These are phyloP conservation scores for Sycophila texana DNA, from an alignment of 2,888 invertebrate genomes.

Conservation along the genomic window DNA sequence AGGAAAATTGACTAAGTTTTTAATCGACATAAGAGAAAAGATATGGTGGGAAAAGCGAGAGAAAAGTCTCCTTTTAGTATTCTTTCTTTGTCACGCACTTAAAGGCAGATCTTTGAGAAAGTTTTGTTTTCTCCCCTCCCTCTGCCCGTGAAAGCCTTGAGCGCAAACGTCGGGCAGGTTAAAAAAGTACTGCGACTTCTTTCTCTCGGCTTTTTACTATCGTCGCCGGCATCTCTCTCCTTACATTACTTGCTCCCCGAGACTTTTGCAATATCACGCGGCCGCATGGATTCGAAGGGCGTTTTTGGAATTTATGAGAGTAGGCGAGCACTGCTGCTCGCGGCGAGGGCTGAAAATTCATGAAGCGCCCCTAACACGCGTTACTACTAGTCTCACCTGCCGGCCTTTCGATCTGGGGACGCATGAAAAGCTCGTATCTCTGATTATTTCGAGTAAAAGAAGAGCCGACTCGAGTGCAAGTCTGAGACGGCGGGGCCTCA, in stretches of 20 bases:
- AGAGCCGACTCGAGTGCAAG: too few species aligned
- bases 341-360: conserved; percentile 29
- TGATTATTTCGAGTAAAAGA: background rate
- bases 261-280: conserved; percentile 43
- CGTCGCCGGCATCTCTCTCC: background rate
- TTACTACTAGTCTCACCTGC: background rate
- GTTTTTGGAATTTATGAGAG: conserved; percentile 35
- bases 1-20: conserved; percentile 31
- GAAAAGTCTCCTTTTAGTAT: conserved; percentile 28
- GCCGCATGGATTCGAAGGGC: conserved; percentile 26
- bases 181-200: conserved; percentile 34
- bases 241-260: background rate
- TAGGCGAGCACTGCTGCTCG: background rate
- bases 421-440: too few species aligned
- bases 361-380: conserved; percentile 28
- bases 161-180: conserved; percentile 25
- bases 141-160: background rate
- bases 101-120: conserved; percentile 36
- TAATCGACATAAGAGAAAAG: conserved; percentile 17
- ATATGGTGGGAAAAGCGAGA: background rate
- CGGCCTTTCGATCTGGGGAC: too few species aligned
- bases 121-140: conserved; percentile 28
- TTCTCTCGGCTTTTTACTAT: background rate
- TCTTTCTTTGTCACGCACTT: conserved; percentile 29
- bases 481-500: too few species aligned